These are phyloP conservation scores for Drosophila ercepeae DNA, from an alignment of 1,140 invertebrate genomes.

Conservation along the genomic window DNA sequence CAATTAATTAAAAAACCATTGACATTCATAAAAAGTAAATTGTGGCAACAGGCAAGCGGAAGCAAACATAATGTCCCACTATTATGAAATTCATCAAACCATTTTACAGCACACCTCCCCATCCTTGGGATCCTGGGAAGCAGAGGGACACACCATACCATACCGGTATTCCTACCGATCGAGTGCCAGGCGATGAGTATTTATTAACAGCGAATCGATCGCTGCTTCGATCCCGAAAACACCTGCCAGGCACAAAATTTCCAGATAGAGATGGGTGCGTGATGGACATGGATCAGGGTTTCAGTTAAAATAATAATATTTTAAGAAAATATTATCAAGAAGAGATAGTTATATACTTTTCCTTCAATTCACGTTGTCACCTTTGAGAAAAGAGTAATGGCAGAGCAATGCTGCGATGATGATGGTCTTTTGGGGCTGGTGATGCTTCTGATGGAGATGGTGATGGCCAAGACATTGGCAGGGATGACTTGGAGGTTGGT, in stretches of 20 bases:
- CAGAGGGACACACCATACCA: neutral
- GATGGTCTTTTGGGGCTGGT: constrained; percentile 35
- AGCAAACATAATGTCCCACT: constrained; percentile 63
- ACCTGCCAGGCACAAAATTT: constrained; percentile 50
- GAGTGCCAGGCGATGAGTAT: constrained; percentile 52
- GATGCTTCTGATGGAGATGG: constrained; percentile 13
- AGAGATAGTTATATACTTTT: neutral
- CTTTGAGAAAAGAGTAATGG: constrained; percentile 6
- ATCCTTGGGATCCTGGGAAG: constrained; percentile 16
- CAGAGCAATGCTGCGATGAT: constrained; percentile 35
- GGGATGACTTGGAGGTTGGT: constrained; percentile 2
- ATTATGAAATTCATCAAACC: constrained; percentile 77
- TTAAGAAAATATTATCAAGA: neutral
- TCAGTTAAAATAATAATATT: neutral
- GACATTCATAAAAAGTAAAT: constrained; percentile 82
- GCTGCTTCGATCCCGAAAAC: constrained; percentile 53
- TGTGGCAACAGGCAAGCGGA: constrained; percentile 71
- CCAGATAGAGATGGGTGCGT: constrained; percentile 35
- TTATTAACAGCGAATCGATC: constrained; percentile 77
- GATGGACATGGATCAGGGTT: constrained; percentile 5
- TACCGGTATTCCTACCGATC: constrained; percentile 5
- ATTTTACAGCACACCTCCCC: constrained; percentile 69
- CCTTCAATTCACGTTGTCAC: constrained; percentile 5
- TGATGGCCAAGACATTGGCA: constrained; percentile 21
- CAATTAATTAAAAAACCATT: constrained; percentile 82